phyloP scores from a whole-genome alignment of 2,888 invertebrate species.

The Serrognathus titanus region DNA sequence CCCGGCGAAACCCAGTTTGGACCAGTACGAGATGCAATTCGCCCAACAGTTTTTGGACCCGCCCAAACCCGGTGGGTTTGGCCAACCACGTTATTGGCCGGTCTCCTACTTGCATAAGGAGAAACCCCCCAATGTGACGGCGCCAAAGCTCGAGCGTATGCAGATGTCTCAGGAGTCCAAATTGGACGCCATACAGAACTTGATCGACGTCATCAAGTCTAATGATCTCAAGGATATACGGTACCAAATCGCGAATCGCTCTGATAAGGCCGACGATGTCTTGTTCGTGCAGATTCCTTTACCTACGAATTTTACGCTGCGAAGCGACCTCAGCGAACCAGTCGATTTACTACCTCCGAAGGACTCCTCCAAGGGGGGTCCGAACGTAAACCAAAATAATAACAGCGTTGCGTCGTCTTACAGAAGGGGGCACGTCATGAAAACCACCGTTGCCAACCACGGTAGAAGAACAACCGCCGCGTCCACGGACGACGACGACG shows the following conservation, averaged over 20 bases:
- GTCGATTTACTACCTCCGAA: conserved; percentile 13
- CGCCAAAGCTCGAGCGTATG: conserved; percentile 25
- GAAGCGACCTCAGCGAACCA: conserved; percentile 9
- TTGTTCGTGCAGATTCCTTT: conserved; percentile 45
- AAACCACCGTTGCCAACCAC: conserved; percentile 33
- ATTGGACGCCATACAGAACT: conserved; percentile 42
- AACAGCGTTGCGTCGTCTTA: conserved; percentile 28
- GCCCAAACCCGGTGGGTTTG: conserved; percentile 52
- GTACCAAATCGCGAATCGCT: conserved; percentile 42
- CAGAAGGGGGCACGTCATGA: conserved; percentile 38
- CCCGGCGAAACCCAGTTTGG: conserved; percentile 44
- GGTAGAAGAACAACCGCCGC: background rate
- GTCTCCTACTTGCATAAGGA: conserved; percentile 78
- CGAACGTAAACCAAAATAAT: background rate
- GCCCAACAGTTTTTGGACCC: conserved; percentile 48
- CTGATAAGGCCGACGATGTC: conserved; percentile 40
- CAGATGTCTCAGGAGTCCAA: conserved; percentile 25
- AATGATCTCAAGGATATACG: conserved; percentile 43
- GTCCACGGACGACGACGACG: no score
- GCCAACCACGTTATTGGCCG: conserved; percentile 62
- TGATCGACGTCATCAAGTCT: conserved; percentile 44
- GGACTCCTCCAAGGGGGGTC: background rate
- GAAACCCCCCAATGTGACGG: conserved; percentile 65
- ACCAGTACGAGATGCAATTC: conserved; percentile 46
- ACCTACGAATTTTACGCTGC: conserved; percentile 37